A percentile compares a stretch with the other conserved stretches of the same genome.
These are phyloP conservation scores for Sebastes hubbsi DNA, from an alignment of 2,797 vertebrate species.

Conservation along the genomic window DNA sequence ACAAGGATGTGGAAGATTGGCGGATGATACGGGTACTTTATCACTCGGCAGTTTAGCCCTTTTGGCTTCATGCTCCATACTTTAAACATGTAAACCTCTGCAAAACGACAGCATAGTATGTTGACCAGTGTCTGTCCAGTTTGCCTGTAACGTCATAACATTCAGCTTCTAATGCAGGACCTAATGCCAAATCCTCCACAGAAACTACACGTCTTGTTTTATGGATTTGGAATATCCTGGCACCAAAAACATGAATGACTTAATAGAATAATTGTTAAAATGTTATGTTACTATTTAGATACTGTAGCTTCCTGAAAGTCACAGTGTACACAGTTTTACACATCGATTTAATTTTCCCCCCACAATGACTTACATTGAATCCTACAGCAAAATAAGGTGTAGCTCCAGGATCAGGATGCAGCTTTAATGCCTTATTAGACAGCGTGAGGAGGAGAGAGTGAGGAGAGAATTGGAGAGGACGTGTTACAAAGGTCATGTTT, in stretches of 20 bases:
- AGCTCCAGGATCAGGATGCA: not conserved
- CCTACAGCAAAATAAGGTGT: not conserved
- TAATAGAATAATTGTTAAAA: not conserved
- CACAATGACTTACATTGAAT: not conserved
- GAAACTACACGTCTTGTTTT: not conserved
- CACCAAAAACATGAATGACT: not conserved
- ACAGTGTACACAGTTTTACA: not conserved
- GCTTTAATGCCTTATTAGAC: conserved; percentile 2
- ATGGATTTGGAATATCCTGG: not conserved
- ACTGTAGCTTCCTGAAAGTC: not conserved
- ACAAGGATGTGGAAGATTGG: too few relatives aligned
- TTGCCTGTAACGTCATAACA: not conserved
- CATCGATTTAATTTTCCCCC: not conserved
- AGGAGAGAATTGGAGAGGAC: not conserved
- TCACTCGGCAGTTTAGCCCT: too few relatives aligned
- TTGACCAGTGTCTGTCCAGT: not conserved
- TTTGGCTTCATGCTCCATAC: too few relatives aligned
- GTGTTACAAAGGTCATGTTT: conserved; percentile 49
- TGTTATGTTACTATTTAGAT: not conserved
- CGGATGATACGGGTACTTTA: too few relatives aligned
- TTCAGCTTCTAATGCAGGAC: not conserved
- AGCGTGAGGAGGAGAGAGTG: not conserved
- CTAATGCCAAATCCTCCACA: not conserved
- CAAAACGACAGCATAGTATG: not conserved
- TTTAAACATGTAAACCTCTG: not conserved